These are phyloP conservation scores for Cryptoblepharus egeriae DNA, from an alignment of 2,797 vertebrate species.

Conservation along the genomic window DNA sequence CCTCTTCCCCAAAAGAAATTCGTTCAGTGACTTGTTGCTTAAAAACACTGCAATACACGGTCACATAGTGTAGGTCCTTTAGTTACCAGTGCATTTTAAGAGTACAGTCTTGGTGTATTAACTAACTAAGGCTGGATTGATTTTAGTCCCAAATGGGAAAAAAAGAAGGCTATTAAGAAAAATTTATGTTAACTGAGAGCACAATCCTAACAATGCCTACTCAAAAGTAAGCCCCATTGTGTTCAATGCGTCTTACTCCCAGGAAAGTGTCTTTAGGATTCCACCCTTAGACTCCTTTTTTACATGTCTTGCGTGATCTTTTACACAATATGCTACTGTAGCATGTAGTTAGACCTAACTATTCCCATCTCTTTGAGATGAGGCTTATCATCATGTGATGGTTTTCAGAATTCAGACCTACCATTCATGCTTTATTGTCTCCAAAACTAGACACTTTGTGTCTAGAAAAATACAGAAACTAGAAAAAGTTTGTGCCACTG, in stretches of 20 bases:
- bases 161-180: neutral
- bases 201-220: too few relatives aligned
- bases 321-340: neutral
- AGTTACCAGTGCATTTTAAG: neutral
- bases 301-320: neutral
- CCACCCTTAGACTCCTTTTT: too few relatives aligned
- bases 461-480: too few relatives aligned
- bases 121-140: neutral
- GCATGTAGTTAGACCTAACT: too few relatives aligned
- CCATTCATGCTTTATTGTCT: neutral
- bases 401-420: neutral
- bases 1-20: neutral
- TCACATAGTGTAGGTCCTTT: neutral
- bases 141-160: neutral
- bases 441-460: too few relatives aligned
- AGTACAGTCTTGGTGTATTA: neutral
- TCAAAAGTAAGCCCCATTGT: too few relatives aligned
- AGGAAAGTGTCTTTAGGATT: too few relatives aligned
- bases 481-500: too few relatives aligned
- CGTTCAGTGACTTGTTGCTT: slow-evolving; percentile 14
- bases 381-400: too few relatives aligned
- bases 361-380: too few relatives aligned
- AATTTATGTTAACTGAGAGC: neutral
- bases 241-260: too few relatives aligned
- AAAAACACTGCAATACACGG: neutral